Evolutionary conservation across 37 sponge, comb jelly and placozoan species (phyloP).

Genomic region (Theonella swinhoei): DNA sequence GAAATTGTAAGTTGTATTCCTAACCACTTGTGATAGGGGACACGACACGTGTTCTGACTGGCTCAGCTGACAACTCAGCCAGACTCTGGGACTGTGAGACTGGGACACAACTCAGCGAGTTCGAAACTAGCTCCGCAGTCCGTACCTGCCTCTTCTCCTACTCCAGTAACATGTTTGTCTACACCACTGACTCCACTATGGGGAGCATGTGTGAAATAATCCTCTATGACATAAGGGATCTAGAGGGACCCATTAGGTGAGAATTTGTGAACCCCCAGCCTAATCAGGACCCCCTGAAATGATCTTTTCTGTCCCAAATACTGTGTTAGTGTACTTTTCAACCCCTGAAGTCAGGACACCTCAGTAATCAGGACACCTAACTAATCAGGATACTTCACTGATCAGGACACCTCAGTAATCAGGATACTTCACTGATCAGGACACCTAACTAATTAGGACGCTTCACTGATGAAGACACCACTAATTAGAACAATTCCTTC

Average conservation of each 20-base stretch:
- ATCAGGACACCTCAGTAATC: no score
- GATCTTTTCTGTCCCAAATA: no score
- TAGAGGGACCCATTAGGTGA: conserved; percentile 30
- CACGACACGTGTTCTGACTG: conserved; percentile 80
- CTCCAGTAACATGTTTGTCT: conserved; percentile 61
- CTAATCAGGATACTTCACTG: no score
- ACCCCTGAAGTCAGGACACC: no score
- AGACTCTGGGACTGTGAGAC: conserved; percentile 97
- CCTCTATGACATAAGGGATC: conserved; percentile 66
- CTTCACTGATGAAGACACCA: no score
- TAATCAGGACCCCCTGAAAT: no score
- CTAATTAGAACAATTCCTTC: no score
- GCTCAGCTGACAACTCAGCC: conserved; percentile 87
- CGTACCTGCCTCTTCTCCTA: conserved; percentile 88
- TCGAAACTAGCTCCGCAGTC: conserved; percentile 77
- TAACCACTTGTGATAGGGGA: conserved; percentile 55
- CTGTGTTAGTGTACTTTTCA: no score
- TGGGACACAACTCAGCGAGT: conserved; percentile 58
- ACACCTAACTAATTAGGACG: no score
- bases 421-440: no score
- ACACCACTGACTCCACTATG: conserved; percentile 88
- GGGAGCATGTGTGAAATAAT: conserved; percentile 76
- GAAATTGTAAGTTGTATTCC: neutral
- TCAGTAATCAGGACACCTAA: no score
- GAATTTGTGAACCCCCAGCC: no score